A percentile compares a stretch with the other conserved stretches of the same genome.
Conservation (phyloP, 2,888 invertebrate species). For the Calliphora vomitoria region DNA sequence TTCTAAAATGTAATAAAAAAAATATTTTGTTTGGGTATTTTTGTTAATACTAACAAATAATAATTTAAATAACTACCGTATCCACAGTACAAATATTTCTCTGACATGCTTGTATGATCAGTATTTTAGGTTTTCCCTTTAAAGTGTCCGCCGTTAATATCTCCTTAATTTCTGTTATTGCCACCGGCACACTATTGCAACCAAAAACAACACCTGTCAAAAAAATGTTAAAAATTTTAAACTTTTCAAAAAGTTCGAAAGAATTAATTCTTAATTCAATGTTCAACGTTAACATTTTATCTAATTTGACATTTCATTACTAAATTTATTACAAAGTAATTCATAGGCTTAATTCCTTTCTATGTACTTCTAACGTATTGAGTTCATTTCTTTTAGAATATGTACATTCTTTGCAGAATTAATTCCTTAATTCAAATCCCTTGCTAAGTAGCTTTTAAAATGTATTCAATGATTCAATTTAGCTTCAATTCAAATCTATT, state of each 20-base stretch:
- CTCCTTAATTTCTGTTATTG: slow-evolving; percentile 84
- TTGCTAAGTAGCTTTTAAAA: no score
- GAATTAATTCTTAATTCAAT: no score
- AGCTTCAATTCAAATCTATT: neutral
- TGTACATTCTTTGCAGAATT: no score
- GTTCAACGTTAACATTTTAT: no score
- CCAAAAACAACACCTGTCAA: slow-evolving; percentile 85
- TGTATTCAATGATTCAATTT: neutral
- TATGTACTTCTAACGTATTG: no score
- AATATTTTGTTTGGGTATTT: no score
- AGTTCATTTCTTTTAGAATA: no score
- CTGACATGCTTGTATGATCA: slow-evolving; percentile 87
- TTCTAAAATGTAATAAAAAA: slow-evolving; percentile 28
- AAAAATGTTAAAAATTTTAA: neutral
- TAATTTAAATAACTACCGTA: slow-evolving; percentile 30
- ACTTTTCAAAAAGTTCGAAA: neutral
- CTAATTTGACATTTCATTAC: no score
- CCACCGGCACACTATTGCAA: slow-evolving; percentile 85
- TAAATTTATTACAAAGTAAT: no score
- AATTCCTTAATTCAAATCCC: no score
- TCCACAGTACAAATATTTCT: slow-evolving; percentile 78
- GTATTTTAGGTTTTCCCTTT: slow-evolving; percentile 85
- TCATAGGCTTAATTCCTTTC: no score
- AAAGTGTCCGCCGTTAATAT: slow-evolving; percentile 84
- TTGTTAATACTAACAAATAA: no score